These are phyloP conservation scores for Eulimnadia texana DNA, from an alignment of 1,140 invertebrate genomes.

Conservation along the genomic window DNA sequence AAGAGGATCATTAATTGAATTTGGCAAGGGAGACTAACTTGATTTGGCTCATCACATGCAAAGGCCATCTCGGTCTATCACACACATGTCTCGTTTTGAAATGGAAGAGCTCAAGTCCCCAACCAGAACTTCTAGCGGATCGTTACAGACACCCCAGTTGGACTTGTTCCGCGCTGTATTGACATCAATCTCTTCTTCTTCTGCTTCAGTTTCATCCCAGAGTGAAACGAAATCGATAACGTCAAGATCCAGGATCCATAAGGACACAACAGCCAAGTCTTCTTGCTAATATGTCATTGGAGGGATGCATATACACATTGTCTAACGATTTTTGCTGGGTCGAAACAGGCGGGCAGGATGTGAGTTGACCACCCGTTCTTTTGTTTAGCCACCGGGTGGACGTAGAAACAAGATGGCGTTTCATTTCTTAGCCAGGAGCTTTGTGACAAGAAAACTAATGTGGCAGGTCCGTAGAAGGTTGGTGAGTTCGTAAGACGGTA, in stretches of 20 bases:
- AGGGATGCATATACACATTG: no score
- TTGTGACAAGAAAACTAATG: background rate
- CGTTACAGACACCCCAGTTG: background rate
- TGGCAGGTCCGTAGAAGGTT: constrained; percentile 2
- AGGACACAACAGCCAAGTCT: no score
- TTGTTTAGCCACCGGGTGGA: no score
- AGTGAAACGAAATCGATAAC: no score
- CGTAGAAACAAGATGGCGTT: no score
- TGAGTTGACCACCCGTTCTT: no score
- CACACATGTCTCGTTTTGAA: background rate
- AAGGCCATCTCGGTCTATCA: background rate
- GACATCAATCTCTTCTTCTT: no score
- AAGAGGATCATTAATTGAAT: background rate
- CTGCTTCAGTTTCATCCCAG: background rate
- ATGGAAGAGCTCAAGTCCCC: background rate
- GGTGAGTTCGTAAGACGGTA: constrained; percentile 7
- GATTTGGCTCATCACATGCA: background rate
- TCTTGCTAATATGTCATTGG: no score
- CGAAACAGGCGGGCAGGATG: no score
- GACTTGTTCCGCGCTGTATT: background rate
- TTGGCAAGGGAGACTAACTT: background rate
- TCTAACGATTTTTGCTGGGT: no score
- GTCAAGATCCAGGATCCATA: no score
- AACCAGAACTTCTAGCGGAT: background rate
- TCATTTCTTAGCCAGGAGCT: no score